phyloP scores from a whole-genome alignment of 2,113 vertebrate genomes.

The Melospiza melodia region DNA sequence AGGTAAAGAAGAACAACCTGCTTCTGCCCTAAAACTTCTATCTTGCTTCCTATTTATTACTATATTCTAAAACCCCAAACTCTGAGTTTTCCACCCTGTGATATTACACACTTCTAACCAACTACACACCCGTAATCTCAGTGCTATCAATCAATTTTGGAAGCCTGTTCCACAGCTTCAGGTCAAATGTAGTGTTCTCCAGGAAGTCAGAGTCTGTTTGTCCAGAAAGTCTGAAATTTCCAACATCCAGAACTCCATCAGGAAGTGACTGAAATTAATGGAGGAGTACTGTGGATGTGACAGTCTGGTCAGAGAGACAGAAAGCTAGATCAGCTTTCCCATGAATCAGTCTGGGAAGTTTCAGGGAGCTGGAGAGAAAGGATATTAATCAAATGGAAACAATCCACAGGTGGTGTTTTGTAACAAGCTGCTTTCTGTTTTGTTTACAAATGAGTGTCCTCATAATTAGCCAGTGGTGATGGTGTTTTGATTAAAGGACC shows the following conservation, averaged over 20 bases:
- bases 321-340: neutral
- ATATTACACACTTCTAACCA: neutral
- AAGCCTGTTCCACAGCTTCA: neutral
- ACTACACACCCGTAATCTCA: neutral
- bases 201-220: neutral
- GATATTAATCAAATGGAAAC: neutral
- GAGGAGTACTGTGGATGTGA: neutral
- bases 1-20: neutral
- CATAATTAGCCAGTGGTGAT: neutral
- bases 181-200: neutral
- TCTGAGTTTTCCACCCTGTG: neutral
- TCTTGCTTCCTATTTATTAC: neutral
- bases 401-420: neutral
- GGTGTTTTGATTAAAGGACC: neutral
- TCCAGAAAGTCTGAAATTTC: neutral
- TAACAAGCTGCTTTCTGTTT: neutral
- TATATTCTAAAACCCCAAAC: neutral
- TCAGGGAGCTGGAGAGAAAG: neutral
- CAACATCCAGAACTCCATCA: neutral
- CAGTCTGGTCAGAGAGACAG: neutral
- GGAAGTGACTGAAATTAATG: neutral
- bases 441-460: neutral
- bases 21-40: neutral
- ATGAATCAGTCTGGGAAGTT: neutral
- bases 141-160: neutral